These are phyloP conservation scores for Parnassius apollo DNA, from an alignment of 2,888 invertebrate species.

Conservation along the genomic window DNA sequence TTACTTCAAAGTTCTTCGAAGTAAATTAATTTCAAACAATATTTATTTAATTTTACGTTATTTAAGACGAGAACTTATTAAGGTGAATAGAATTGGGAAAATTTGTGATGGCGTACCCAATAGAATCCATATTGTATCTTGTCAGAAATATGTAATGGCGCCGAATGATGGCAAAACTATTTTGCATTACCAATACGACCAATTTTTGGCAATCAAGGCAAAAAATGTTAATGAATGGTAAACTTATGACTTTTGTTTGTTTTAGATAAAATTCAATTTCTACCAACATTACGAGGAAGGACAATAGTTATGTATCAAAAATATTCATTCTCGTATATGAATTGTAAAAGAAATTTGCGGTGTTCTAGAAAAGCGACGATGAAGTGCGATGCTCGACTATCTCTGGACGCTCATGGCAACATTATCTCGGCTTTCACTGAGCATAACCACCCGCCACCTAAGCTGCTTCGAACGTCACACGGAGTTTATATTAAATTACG, in stretches of 20 bases:
- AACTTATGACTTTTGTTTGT: neutral
- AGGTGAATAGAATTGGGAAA: too few species aligned
- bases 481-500: slow-evolving; percentile 7
- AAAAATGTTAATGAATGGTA: too few species aligned
- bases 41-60: too few species aligned
- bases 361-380: slow-evolving; percentile 39
- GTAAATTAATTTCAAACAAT: too few species aligned
- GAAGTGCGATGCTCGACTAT: slow-evolving; percentile 39
- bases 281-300: slow-evolving; percentile 13
- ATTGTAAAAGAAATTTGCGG: slow-evolving; percentile 25
- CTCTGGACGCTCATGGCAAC: slow-evolving; percentile 31
- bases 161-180: too few species aligned
- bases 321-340: neutral
- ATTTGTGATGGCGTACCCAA: too few species aligned
- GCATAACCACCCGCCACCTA: neutral
- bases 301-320: slow-evolving; percentile 27
- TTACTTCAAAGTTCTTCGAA: too few species aligned
- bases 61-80: too few species aligned
- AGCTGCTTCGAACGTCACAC: neutral
- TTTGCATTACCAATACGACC: too few species aligned
- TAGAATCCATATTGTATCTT: too few species aligned
- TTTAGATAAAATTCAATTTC: slow-evolving; percentile 13
- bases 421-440: slow-evolving; percentile 28
- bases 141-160: too few species aligned
- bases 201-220: too few species aligned